Evolutionary conservation across 2,888 invertebrate species (phyloP).

Genomic region (Stramonita haemastoma): DNA sequence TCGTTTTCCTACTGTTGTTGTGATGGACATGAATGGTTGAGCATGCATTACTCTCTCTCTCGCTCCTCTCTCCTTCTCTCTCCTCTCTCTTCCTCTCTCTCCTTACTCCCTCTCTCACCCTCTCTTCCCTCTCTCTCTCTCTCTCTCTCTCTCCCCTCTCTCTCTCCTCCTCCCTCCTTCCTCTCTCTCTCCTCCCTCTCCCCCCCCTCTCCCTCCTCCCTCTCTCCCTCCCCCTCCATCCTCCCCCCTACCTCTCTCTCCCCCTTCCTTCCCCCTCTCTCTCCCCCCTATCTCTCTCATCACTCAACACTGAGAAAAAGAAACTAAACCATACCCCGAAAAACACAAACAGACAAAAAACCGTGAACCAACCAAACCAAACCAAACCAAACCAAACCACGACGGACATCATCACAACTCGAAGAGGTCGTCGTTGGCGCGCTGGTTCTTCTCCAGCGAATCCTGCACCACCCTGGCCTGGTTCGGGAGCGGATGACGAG

Average conservation of each 20-base stretch:
- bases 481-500: slow-evolving; percentile 64
- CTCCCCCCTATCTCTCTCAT: no score
- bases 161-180: background rate
- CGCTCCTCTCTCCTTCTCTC: background rate
- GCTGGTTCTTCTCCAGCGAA: slow-evolving; percentile 56
- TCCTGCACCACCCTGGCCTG: slow-evolving; percentile 56
- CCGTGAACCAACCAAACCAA: background rate
- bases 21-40: no score
- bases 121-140: no score
- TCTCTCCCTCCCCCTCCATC: no score
- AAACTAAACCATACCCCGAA: no score
- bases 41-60: no score
- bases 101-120: background rate
- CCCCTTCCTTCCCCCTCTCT: no score
- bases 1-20: no score
- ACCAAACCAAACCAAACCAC: background rate
- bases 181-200: no score
- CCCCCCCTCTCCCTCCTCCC: no score
- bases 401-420: slow-evolving; percentile 55
- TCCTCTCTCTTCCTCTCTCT: background rate
- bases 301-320: background rate
- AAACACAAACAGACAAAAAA: background rate
- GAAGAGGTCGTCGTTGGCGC: slow-evolving; percentile 62
- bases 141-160: background rate
- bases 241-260: no score